These are phyloP conservation scores for Mesocricetus auratus DNA, from an alignment of 2,113 vertebrate genomes.

Conservation along the genomic window DNA sequence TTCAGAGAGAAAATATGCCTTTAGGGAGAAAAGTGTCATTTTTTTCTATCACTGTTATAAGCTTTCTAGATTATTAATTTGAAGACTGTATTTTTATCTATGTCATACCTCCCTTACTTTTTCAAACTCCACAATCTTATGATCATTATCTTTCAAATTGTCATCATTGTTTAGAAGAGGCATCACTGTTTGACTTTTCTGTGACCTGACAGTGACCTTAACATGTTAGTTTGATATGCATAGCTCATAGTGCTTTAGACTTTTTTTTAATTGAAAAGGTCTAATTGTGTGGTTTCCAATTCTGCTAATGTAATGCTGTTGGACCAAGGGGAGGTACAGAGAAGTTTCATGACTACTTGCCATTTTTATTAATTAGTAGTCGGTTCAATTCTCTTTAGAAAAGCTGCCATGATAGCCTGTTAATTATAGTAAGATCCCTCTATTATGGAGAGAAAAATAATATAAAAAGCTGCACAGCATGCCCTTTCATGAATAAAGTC, in stretches of 20 bases:
- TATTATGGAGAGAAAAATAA: slow-evolving; percentile 47
- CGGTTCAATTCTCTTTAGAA: slow-evolving; percentile 53
- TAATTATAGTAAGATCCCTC: slow-evolving; percentile 60
- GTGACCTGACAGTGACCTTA: slow-evolving; percentile 56
- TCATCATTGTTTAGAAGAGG: slow-evolving; percentile 58
- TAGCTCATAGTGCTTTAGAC: slow-evolving; percentile 7
- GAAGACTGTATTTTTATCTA: slow-evolving; percentile 41
- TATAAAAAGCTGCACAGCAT: not conserved
- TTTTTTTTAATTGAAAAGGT: slow-evolving; percentile 66
- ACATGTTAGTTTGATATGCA: slow-evolving; percentile 57
- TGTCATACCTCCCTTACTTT: slow-evolving; percentile 34
- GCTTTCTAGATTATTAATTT: slow-evolving; percentile 61
- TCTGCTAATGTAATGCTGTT: slow-evolving; percentile 62
- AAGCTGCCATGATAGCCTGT: slow-evolving; percentile 50
- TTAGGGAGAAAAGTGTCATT: not conserved
- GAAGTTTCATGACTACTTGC: slow-evolving; percentile 47
- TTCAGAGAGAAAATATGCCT: slow-evolving; percentile 30
- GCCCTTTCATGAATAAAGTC: slow-evolving; percentile 37
- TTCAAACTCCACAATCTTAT: slow-evolving; percentile 32
- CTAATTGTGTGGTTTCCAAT: slow-evolving; percentile 58
- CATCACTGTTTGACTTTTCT: slow-evolving; percentile 64
- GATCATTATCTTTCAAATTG: slow-evolving; percentile 62
- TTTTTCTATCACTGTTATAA: slow-evolving; percentile 35
- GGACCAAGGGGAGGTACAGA: not conserved
- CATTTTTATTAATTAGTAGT: slow-evolving; percentile 73